Evolutionary conservation across 2,113 vertebrate species (phyloP), one percentile per base, ranked within the genome.

Genomic region (Ranitomeya variabilis): DNA sequence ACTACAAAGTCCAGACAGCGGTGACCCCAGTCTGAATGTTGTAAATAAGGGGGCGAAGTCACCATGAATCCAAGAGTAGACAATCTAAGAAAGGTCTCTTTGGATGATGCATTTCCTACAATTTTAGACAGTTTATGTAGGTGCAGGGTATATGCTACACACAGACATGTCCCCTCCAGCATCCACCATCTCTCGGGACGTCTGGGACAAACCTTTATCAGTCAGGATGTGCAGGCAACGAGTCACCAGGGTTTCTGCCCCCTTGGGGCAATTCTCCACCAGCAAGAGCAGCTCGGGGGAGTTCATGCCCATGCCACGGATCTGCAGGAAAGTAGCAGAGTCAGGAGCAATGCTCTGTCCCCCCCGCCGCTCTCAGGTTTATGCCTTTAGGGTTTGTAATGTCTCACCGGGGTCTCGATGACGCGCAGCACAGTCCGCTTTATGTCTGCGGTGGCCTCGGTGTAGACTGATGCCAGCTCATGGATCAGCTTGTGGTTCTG

Each of bases 271-370:
- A 89, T 98, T 98, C 92, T 99, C 97, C 84, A 99, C 97, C 91
- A 99, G 82, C 15, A 98, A 95, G 82, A 99, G 94, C 86, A 99
- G 95, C 92, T 99, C 97, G 0, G 97, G 98, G 0, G 98, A 99
- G 91, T 95, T 98, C 98, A 99, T 99, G 19, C 98, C 98, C 98
- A 99, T 99, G 0, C 97, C 98, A 0, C 98, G 96, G 90, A 99
- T 99, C 96, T 97, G 85, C 18, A n/a, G 74, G 15, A 10, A 57
- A 54, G 23, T 14, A 45, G 0, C 6, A 12, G 11, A 62, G 26
- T 1, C 21, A 52, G 66, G 7, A 21, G 11, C 31, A 12, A 19
- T 7, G 23, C 4, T 45, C 23, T 13, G 19, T 52, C 31, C 60
- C 51, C 51, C 16, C 4, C 18, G 3, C 60, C 13, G 5, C 37